Evolutionary conservation across 2,113 vertebrate genomes (phyloP).

Genomic region (Mastomys natalensis): DNA sequence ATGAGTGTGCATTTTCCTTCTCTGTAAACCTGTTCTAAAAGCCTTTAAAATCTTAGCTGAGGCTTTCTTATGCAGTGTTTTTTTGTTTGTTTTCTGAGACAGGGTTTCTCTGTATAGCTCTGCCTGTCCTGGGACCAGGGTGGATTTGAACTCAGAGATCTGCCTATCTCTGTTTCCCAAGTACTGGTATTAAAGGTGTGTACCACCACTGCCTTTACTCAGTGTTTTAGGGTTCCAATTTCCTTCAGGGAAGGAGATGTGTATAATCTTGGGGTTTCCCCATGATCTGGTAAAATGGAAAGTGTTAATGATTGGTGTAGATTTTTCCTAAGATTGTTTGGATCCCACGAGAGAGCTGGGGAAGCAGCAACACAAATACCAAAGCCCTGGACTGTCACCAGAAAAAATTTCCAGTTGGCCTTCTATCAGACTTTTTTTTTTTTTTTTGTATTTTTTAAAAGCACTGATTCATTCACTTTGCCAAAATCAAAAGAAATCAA

Average conservation of each 20-base stretch:
- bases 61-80: not conserved
- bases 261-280: not conserved
- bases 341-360: not conserved
- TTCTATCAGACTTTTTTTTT: constrained; percentile 5
- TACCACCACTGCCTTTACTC: not conserved
- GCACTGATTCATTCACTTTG: constrained; percentile 40
- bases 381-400: not conserved
- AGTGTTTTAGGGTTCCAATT: not conserved
- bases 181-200: not conserved
- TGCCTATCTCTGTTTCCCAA: not conserved
- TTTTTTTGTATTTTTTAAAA: not conserved
- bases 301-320: not conserved
- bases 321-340: constrained; percentile 32
- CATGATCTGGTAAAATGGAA: constrained; percentile 8
- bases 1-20: constrained; percentile 17
- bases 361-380: not conserved
- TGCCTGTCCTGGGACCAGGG: not conserved
- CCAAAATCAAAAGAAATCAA: constrained; percentile 52
- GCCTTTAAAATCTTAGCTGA: constrained; percentile 1
- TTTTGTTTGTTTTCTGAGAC: no score
- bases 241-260: not conserved
- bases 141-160: not conserved
- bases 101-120: not conserved
- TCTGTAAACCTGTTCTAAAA: constrained; percentile 1
- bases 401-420: not conserved